Percentiles rank a stretch among this genome's conserved stretches.
phyloP scores from a whole-genome alignment of 2,888 invertebrate species.

The Chydorus sphaericus region DNA sequence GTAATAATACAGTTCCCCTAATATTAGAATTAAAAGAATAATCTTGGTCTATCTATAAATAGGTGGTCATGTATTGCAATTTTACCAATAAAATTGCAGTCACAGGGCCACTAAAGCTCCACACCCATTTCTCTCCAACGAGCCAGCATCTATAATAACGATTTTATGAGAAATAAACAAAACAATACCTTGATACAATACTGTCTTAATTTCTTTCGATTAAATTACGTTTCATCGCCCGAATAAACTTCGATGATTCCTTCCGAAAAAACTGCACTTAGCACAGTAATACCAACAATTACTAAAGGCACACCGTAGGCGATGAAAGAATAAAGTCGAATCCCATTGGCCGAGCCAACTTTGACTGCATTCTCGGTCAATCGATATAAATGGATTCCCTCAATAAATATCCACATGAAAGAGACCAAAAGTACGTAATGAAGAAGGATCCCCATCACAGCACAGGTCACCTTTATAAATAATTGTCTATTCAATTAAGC shows the following conservation, averaged over 20 bases:
- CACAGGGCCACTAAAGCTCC: conserved; percentile 22
- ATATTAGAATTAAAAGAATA: not conserved
- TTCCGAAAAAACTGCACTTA: conserved; percentile 13
- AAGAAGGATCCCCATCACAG: conserved; percentile 30
- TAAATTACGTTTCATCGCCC: conserved; percentile 20
- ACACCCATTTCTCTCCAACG: conserved; percentile 21
- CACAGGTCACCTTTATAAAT: conserved; percentile 24
- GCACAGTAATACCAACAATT: conserved; percentile 16
- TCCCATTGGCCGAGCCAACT: too few species aligned
- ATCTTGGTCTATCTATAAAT: too few species aligned
- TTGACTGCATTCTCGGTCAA: conserved; percentile 36
- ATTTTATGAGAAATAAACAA: too few species aligned
- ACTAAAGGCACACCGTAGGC: conserved; percentile 29
- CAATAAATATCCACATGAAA: conserved; percentile 37
- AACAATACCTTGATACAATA: too few species aligned
- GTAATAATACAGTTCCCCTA: conserved; percentile 16
- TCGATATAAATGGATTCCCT: conserved; percentile 36
- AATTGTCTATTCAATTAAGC: not conserved
- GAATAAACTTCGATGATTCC: conserved; percentile 18
- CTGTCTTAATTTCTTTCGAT: too few species aligned
- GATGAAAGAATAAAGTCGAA: conserved; percentile 30
- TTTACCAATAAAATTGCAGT: conserved; percentile 20
- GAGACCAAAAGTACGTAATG: conserved; percentile 34
- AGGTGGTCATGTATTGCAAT: not conserved
- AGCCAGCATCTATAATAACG: conserved; percentile 25